Evolutionary conservation across 2,113 vertebrate species (phyloP).

Genomic region (Cephalopterus ornatus): DNA sequence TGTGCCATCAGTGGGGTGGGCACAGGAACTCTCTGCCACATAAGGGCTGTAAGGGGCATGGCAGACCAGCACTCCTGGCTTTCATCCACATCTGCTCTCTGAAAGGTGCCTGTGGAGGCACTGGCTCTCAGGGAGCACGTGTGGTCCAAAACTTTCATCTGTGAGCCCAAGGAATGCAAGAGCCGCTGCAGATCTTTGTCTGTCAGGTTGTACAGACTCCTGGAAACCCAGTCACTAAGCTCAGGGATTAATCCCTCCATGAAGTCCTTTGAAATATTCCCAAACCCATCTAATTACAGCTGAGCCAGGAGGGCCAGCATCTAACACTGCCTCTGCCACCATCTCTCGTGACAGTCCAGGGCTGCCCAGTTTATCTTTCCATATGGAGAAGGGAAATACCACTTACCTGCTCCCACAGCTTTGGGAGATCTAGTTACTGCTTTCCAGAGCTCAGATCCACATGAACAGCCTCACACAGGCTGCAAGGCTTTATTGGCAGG

Average conservation of each 20-base stretch:
- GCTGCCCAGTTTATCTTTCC: not conserved
- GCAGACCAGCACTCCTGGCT: not conserved
- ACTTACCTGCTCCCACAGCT: slow-evolving; percentile 11
- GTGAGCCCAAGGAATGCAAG: not conserved
- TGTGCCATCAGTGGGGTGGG: not conserved
- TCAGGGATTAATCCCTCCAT: not conserved
- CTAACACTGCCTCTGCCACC: not conserved
- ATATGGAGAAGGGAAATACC: not conserved
- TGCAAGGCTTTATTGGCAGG: not conserved
- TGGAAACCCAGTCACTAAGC: not conserved
- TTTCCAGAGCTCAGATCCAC: not conserved
- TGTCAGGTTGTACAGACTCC: not conserved
- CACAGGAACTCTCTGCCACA: not conserved
- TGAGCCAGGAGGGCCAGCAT: not conserved
- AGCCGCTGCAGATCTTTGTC: not conserved
- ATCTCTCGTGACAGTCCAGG: not conserved
- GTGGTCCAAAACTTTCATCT: not conserved
- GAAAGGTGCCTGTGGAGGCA: not conserved
- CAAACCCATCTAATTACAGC: not conserved
- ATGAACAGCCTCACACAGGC: not conserved
- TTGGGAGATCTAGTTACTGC: not conserved
- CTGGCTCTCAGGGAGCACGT: not conserved
- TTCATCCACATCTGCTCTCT: not conserved
- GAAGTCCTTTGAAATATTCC: not conserved
- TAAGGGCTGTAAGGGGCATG: not conserved